Base-by-base conservation (phyloP, 2,888 invertebrate species). In the Charanyca ferruginea region DNA sequence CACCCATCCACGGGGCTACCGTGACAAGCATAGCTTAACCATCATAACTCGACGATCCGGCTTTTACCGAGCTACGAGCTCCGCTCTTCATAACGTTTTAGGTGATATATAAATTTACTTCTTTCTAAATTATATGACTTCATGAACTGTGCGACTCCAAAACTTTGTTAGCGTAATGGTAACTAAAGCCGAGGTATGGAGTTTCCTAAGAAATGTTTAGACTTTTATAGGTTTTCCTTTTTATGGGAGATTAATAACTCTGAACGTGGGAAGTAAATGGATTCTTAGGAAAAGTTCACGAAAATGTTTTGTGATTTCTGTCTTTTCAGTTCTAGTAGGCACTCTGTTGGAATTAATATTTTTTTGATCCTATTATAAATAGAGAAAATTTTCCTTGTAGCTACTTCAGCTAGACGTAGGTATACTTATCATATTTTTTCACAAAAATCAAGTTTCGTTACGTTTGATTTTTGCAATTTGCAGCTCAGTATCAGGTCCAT, bases 171-270 rank as follows among this genome's bases (percentile, higher is more conserved):
- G 18, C 28, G 55, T 62, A 32, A 44, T 47, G 54, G 76, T 82
- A 80, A 80, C 77, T 32, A 53, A 64, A 82, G 49, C 59, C 20
- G 35, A 47, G 64, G 51, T 61, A 82, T 82, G 53, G 55, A 80
- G 60, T 82, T 80, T 48, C 79, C 44, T 45, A 32, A 65, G 49
- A 55, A 59, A 61, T 63, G 2, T 66, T 74, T 44, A n/a, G 11
- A 58, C n/a, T 79, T 76, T 61, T 80, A 80, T 53, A 28, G 65
- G 48, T 59, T 67, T 60, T 49, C 63, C 22, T 68, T 76, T 81
- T 80, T 62, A 66, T 62, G 35, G 53, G 32, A 54, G 69, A 79
- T 69, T 80, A 68, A 61, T 74, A 62, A 51, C 49, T 48, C 20
- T 38, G 68, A 22, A 22, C 47, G 45, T 47, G 42, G 35, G 41